phyloP scores from a whole-genome alignment of 2,113 vertebrate genomes.

The Tyto alba region DNA sequence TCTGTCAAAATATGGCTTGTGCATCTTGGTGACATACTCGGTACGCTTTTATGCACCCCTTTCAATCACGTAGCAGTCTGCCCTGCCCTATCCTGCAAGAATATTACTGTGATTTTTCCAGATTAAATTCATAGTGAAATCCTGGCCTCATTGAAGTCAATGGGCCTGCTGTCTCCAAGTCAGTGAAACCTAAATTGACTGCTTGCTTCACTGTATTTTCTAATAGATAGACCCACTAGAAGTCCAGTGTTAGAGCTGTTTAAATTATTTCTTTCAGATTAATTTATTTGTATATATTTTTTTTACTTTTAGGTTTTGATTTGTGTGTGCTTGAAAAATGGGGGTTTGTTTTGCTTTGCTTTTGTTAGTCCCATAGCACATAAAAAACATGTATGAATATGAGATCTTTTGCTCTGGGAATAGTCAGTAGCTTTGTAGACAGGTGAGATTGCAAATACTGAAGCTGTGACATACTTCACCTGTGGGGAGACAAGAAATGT shows the following conservation, averaged over 20 bases:
- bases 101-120: not conserved
- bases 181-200: not conserved
- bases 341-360: not conserved
- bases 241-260: not conserved
- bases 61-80: not conserved
- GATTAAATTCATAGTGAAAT: not conserved
- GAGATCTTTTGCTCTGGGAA: not conserved
- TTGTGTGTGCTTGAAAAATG: not conserved
- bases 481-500: not conserved
- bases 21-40: not conserved
- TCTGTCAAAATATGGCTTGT: not conserved
- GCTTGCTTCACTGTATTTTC: not conserved
- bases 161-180: not conserved
- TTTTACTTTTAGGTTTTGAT: not conserved
- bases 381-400: not conserved
- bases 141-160: not conserved
- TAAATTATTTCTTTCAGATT: not conserved
- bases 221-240: not conserved
- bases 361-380: not conserved
- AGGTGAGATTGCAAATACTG: not conserved
- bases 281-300: not conserved
- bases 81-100: not conserved
- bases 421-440: not conserved
- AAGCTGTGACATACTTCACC: not conserved
- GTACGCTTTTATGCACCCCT: not conserved